Evolutionary conservation across 1,140 invertebrate species (phyloP).

Genomic region (Nasonia longicornis): DNA sequence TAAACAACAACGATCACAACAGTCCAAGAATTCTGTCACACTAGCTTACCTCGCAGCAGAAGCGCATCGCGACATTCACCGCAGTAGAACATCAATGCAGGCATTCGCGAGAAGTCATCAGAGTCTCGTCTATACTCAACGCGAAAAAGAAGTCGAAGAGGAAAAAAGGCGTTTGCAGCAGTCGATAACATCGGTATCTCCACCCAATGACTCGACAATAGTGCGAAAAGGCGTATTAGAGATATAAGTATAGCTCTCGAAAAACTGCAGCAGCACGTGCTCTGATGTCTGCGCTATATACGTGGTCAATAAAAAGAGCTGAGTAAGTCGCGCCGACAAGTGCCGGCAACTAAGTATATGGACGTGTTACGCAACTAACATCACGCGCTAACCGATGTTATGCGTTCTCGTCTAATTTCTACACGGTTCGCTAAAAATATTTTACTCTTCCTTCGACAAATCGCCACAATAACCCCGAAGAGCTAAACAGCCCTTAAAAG

Average conservation of each 20-base stretch:
- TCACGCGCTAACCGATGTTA: neutral
- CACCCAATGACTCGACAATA: neutral
- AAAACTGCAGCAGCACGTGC: neutral
- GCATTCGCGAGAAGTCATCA: too few relatives aligned
- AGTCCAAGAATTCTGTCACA: too few relatives aligned
- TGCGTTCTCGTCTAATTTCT: too few relatives aligned
- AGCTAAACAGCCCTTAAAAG: too few relatives aligned
- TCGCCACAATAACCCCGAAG: too few relatives aligned
- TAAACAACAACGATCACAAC: too few relatives aligned
- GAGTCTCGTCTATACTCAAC: too few relatives aligned
- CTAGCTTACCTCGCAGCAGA: too few relatives aligned
- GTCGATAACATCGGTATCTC: neutral
- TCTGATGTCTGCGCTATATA: neutral
- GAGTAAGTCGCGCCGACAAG: neutral
- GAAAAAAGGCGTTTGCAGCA: neutral
- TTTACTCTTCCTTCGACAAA: too few relatives aligned
- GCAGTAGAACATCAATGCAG: too few relatives aligned
- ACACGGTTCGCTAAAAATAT: too few relatives aligned
- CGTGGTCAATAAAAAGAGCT: slow-evolving; percentile 3
- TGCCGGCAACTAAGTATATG: neutral
- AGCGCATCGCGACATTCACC: too few relatives aligned
- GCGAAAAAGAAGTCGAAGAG: neutral
- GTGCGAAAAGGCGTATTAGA: neutral
- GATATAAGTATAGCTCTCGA: neutral
- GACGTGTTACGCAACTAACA: slow-evolving; percentile 7